These are phyloP conservation scores for Amphilophus citrinellus DNA, from an alignment of 2,113 vertebrate species.

Conservation along the genomic window DNA sequence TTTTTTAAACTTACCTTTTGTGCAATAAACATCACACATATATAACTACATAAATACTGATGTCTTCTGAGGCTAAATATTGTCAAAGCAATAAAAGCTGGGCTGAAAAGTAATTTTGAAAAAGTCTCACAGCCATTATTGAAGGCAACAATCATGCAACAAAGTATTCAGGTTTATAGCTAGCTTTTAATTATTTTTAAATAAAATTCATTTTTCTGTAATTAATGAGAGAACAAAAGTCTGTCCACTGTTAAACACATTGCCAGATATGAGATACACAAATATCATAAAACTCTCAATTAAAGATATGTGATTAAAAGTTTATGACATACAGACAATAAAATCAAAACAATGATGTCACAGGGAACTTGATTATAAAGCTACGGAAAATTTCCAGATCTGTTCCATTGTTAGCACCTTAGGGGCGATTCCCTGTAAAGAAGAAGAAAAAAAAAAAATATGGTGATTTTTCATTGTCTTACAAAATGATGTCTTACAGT, in stretches of 20 bases:
- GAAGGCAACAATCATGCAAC: no score
- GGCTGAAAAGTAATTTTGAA: no score
- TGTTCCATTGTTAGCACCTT: background rate
- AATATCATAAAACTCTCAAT: no score
- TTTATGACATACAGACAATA: background rate
- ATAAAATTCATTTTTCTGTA: no score
- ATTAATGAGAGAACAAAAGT: no score
- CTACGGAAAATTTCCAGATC: accelerated
- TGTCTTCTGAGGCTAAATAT: background rate
- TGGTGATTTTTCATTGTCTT: background rate
- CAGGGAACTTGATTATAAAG: background rate
- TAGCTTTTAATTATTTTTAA: no score
- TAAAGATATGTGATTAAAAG: no score
- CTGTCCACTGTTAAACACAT: no score
- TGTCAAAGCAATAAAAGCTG: background rate
- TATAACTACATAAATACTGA: background rate
- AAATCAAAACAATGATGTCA: background rate
- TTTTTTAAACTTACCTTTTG: background rate
- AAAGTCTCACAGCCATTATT: no score
- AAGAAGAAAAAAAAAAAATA: background rate
- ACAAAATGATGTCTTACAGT: background rate
- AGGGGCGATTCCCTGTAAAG: background rate
- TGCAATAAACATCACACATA: background rate
- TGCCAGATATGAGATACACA: no score
- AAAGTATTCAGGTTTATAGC: no score